Percentiles rank a stretch among this genome's conserved stretches.
Evolutionary conservation across 2,113 vertebrate species (phyloP).

Genomic region (Vombatus ursinus): DNA sequence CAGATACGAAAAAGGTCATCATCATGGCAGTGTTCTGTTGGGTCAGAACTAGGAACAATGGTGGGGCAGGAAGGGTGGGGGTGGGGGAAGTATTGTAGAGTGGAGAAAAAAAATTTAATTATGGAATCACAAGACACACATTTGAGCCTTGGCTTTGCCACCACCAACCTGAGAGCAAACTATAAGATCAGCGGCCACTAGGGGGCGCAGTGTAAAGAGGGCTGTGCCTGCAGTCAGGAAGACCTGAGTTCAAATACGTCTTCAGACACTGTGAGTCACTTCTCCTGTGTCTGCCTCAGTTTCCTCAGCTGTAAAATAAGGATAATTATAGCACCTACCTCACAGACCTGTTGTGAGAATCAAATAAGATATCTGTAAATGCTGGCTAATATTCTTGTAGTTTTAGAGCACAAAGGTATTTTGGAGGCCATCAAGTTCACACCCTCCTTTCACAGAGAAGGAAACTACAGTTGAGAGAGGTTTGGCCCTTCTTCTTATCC

Average conservation of each 20-base stretch:
- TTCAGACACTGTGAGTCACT: not conserved
- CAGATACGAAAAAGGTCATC: not conserved
- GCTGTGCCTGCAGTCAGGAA: not conserved
- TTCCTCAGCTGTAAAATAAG: not conserved
- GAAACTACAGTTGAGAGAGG: constrained; percentile 21
- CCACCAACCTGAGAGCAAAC: not conserved
- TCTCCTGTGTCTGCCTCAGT: not conserved
- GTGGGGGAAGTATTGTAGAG: not conserved
- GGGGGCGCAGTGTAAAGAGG: not conserved
- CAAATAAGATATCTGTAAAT: not conserved
- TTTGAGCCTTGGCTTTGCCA: not conserved
- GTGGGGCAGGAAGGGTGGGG: too few species aligned
- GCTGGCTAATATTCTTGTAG: not conserved
- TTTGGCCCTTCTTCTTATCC: too few species aligned
- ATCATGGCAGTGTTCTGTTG: not conserved
- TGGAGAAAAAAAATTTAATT: not conserved
- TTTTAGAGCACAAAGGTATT: not conserved
- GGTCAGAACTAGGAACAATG: not conserved
- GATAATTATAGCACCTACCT: not conserved
- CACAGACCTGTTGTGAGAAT: not conserved
- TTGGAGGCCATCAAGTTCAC: not conserved
- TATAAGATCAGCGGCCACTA: not conserved
- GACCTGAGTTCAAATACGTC: not conserved
- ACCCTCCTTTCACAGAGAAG: not conserved
- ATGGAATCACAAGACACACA: not conserved